Evolutionary conservation across 2,888 invertebrate species (phyloP), one percentile per base, ranked within the genome.

Genomic region (Lasioglossum oenotherae): DNA sequence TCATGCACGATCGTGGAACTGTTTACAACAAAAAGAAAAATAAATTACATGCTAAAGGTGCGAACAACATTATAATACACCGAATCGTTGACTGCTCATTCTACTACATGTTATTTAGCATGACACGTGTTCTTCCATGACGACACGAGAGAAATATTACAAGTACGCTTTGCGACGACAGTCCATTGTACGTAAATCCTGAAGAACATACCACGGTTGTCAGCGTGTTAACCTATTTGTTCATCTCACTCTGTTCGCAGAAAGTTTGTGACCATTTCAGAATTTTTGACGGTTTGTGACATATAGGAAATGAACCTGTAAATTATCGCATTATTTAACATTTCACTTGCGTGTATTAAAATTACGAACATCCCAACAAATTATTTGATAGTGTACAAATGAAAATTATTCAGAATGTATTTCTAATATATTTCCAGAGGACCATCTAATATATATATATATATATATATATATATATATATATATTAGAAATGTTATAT

Each of bases 101-200:
- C 19, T 38, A 5, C 31, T 64, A 31, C 64, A 57, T 38, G 53
- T 75, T 53, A 46, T 49, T 79, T 60, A 46, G 35, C 41, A 31
- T 49, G 41, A 64, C 64, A 64, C 64, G 67, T 67, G 69, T 35
- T 69, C 38, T 41, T 38, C 23, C 69, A 38, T 38, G 74, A 78
- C 74, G 38, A n/a, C 35, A 69, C 35, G 38, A 38, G 38, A 69
- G 69, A 38, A 69, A 69, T 38, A 69, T 69, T 69, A 69, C 35
- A 69, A 69, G 16, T 23, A 38, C 19, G 38, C 38, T 41, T 78
- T 31, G 49, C 27, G 69, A 60, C 57, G 73, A 49, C 57, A 53
- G n/a, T 35, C 71, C 57, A 78, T 84, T 84, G 77, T 80, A 80
- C 74, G 74, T 38, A 84, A 80, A 84, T 80, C 69, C 80, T 69